Percentiles rank a stretch among this genome's conserved stretches.
These are phyloP conservation scores for Phasianus colchicus DNA, from an alignment of 2,113 vertebrate species.

Conservation along the genomic window DNA sequence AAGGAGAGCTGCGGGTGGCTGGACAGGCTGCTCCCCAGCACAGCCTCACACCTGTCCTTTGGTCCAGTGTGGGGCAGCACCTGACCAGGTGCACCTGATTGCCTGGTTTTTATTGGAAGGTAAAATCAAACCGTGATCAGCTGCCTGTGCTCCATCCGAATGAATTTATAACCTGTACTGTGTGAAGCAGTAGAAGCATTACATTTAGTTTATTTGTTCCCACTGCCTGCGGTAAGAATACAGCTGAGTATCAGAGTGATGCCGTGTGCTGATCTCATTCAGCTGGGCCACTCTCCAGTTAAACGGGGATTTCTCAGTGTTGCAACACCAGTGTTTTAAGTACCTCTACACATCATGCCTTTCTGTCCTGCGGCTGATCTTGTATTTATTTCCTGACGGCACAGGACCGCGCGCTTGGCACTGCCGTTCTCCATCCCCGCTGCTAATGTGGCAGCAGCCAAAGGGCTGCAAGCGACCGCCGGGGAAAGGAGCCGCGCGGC, in stretches of 20 bases:
- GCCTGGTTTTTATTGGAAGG: fast-evolving
- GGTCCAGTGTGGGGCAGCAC: too few relatives aligned
- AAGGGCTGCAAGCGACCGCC: not conserved
- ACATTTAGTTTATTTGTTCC: not conserved
- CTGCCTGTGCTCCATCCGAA: not conserved
- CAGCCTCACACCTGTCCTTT: too few relatives aligned
- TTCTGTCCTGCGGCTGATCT: not conserved
- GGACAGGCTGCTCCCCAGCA: not conserved
- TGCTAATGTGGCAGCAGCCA: not conserved
- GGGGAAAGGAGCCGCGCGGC: not conserved
- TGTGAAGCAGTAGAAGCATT: not conserved
- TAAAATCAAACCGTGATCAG: fast-evolving
- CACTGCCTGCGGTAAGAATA: not conserved
- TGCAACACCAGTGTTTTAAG: fast-evolving
- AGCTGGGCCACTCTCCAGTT: not conserved
- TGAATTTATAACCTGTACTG: too few relatives aligned
- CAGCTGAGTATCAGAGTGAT: not conserved
- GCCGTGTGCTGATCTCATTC: not conserved
- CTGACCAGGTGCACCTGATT: too few relatives aligned
- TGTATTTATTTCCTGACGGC: fast-evolving
- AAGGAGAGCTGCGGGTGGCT: not conserved
- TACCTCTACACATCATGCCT: fast-evolving
- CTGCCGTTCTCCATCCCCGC: fast-evolving
- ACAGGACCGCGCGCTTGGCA: not conserved
- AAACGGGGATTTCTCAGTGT: not conserved